phyloP scores from a whole-genome alignment of 2,888 invertebrate species.

The Drosophila nr. perissopoda region DNA sequence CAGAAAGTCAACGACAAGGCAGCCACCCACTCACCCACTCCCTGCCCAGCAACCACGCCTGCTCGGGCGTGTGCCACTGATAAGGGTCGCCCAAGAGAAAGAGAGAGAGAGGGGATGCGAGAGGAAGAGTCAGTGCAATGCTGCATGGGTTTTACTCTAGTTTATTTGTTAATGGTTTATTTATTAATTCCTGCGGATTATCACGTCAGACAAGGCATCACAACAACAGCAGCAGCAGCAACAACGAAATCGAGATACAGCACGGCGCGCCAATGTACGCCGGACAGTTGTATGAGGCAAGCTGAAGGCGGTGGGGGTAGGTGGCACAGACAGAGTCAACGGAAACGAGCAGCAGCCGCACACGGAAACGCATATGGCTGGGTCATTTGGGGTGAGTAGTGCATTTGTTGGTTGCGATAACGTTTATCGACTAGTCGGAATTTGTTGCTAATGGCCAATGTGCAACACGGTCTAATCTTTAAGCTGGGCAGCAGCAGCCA shows the following conservation, averaged over 20 bases:
- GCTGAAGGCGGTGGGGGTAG: neutral
- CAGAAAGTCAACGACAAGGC: conserved; percentile 68
- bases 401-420: conserved; percentile 54
- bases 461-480: conserved; percentile 55
- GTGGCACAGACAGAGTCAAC: conserved; percentile 5
- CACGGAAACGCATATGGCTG: conserved; percentile 58
- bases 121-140: conserved; percentile 43
- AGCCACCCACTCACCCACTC: conserved; percentile 5
- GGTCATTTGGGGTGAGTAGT: conserved; percentile 7
- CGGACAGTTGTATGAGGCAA: neutral
- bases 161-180: conserved; percentile 84
- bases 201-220: conserved; percentile 83
- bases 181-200: conserved; percentile 84
- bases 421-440: conserved; percentile 48
- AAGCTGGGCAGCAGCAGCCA: conserved; percentile 9
- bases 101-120: neutral
- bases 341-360: conserved; percentile 35
- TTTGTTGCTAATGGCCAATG: conserved; percentile 55
- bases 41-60: conserved; percentile 17
- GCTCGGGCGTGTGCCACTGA: conserved; percentile 61
- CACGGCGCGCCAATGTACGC: conserved; percentile 38
- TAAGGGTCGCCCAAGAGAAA: conserved; percentile 51
- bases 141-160: conserved; percentile 76
- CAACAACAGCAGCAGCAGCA: conserved; percentile 29
- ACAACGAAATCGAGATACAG: conserved; percentile 55